A percentile compares a stretch with the other conserved stretches of the same genome.
phyloP scores from a whole-genome alignment of 2,888 invertebrate genomes.

The Megaustenia siamemsis region DNA sequence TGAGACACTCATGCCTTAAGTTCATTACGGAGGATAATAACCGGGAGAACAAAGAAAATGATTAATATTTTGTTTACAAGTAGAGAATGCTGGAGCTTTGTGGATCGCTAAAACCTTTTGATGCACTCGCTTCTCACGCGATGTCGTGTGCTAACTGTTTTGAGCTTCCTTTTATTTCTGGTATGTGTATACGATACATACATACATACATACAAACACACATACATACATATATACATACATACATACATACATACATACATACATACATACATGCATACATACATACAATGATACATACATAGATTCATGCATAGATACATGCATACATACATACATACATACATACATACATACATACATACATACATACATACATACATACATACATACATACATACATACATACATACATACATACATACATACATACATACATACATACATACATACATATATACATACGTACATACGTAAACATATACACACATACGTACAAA shows the following conservation, averaged over 20 bases:
- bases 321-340: constrained; percentile 36
- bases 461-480: constrained; percentile 4
- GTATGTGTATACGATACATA: too few relatives aligned
- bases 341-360: constrained; percentile 28
- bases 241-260: constrained; percentile 34
- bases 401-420: constrained; percentile 15
- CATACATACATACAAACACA: too few relatives aligned
- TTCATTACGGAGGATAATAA: constrained; percentile 6
- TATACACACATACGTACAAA: background rate
- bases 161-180: background rate
- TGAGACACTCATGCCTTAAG: background rate
- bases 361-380: background rate
- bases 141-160: background rate
- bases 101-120: background rate
- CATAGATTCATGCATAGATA: constrained; percentile 24
- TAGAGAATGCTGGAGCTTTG: background rate
- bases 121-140: background rate
- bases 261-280: background rate
- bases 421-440: constrained; percentile 21
- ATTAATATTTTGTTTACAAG: constrained; percentile 42
- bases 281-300: constrained; percentile 31
- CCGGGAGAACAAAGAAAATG: constrained; percentile 14
- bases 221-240: constrained; percentile 36
- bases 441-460: background rate
- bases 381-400: constrained; percentile 22